Base-by-base conservation (phyloP, 2,888 invertebrate species). In the Sarcophaga rosellei region DNA sequence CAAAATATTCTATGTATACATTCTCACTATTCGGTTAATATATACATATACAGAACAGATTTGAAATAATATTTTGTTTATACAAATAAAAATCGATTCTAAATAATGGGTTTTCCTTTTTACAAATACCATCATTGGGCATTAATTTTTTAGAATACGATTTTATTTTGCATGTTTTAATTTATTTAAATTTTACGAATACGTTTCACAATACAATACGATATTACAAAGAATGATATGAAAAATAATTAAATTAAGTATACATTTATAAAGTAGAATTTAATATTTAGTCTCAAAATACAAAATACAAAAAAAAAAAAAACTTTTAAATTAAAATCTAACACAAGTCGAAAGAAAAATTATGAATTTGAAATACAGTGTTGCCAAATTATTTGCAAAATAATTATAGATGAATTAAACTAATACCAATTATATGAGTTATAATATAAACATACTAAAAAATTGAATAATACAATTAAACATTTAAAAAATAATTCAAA, bases 301-400 rank as follows among this genome's bases (percentile, higher is more conserved):
- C 65, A 72, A 59, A 17, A 57, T 72, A 88, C 84, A 53, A 81
- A 87, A 79, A 53, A 68, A 23, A 23, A 83, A 70, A 25, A 70
- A 66, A 66, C 25, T 35, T 35, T 53, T 53, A 75, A 68, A 63
- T 61, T 53, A 47, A 77, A 70, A 62, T 47, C 45, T 20, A 61
- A 75, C 8, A 57, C 20, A 62, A 47, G 23, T 68, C 57, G 10
- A 25, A 47, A 45, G 70, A 23, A 80, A 80, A 35, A 35, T 35
- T 35, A 35, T 35, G 35, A 35, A 35, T 35, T 68, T 79, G 68
- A 23, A 84, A 85, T 86, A 84, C 89, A 89, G 84, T 90, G 91
- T 91, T 90, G 91, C 91, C 91, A 91, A 91, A 91, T 89, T 87
- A 78, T 86, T 86, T 90, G 87, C 70, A 78, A 85, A 75, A 86